These are phyloP conservation scores for Plebejus anna DNA, from an alignment of 2,888 invertebrate genomes.

Conservation along the genomic window DNA sequence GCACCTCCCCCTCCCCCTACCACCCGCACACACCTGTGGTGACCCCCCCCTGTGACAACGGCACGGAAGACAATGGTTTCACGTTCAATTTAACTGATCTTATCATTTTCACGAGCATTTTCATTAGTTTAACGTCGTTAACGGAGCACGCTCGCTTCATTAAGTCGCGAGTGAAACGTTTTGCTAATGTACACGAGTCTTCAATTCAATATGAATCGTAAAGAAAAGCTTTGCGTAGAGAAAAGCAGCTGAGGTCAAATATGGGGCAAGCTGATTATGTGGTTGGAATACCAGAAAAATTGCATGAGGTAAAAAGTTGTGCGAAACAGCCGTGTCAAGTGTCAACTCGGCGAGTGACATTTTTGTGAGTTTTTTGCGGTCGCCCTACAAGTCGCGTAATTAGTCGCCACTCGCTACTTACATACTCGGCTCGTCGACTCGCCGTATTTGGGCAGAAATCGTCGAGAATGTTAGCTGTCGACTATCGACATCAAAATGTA, in stretches of 20 bases:
- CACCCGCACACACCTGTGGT: neutral
- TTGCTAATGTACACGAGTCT: neutral
- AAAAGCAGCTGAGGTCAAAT: neutral
- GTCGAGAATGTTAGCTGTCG: neutral
- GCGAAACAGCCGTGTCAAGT: neutral
- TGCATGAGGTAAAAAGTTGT: neutral
- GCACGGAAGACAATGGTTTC: conserved; percentile 27
- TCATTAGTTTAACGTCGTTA: conserved; percentile 12
- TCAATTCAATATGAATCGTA: neutral
- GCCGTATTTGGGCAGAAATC: neutral
- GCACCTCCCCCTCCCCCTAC: neutral
- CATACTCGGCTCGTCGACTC: neutral
- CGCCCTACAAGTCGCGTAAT: neutral
- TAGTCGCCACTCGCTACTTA: neutral
- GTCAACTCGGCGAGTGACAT: neutral
- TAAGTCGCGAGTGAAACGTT: conserved; percentile 4
- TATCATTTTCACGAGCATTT: conserved; percentile 19
- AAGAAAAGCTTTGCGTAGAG: neutral
- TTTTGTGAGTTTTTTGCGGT: neutral
- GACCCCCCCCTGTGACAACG: neutral
- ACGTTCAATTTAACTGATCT: conserved; percentile 25
- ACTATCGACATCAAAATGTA: neutral
- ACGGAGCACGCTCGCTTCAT: conserved; percentile 9
- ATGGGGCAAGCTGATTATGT: neutral
- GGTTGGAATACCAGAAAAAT: neutral